Evolutionary conservation across 2,888 invertebrate genomes (phyloP), one percentile per base, ranked within the genome.

Genomic region (Rhorus exstirpatorius): DNA sequence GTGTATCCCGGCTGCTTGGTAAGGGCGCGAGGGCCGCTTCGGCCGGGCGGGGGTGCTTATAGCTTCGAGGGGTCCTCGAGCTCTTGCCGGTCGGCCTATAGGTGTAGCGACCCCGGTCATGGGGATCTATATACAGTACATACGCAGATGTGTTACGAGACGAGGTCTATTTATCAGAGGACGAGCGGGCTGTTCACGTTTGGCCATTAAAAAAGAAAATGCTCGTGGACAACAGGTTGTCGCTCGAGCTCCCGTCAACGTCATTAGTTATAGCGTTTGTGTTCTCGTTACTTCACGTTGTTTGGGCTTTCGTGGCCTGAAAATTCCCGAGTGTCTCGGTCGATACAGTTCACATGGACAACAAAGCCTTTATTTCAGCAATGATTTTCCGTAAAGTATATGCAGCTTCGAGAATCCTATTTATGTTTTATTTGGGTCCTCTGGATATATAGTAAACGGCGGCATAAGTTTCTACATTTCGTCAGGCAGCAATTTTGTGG

Each of bases 161-260:
- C 87, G 86, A 88, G 87, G 87, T 87, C 87, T 89, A 91, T 91
- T 92, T 90, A 91, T 92, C 91, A 91, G 88, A 86, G 84, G 81
- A 85, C 86, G 83, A 26, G 58, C 21, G 87, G 87, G 87, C 88
- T 86, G 88, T 75, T 79, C 75, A 75, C 76, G 71, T 79, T 86
- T 82, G 31, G 84, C 87, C 87, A 88, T 88, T 89, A 88, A 88
- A 90, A n/a, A 87, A 86, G 71, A 84, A 80, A 79, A 81, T 72
- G 55, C 67, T 51, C 78, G 83, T 77, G 85, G 85, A 88, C 90
- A 92, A 92, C 92, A 92, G 92, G 92, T 92, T 92, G 90, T 87
- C 70, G 68, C 49, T 75, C 51, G 41, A 71, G 75, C 51, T 7
- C 84, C 81, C 86, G 86, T 87, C 88, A 88, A 89, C 89, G 89